Percentiles rank a stretch among this genome's conserved stretches.
Conservation (phyloP, 2,797 vertebrate genomes). For the Astyanax mexicanus region DNA sequence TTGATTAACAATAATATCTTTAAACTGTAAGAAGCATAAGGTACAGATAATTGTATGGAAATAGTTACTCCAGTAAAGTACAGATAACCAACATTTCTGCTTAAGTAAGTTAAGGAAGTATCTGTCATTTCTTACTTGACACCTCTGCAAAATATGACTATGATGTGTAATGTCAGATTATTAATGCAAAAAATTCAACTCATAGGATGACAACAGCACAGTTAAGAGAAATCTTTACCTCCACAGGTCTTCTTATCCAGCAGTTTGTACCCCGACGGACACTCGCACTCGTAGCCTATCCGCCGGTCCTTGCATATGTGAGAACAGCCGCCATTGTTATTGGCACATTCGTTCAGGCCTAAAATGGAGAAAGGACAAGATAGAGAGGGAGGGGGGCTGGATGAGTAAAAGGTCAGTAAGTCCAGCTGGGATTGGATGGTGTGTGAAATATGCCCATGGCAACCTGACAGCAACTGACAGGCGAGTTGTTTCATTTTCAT, state of each 20-base stretch:
- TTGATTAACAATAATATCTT: no score
- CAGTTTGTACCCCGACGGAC: conserved; percentile 92
- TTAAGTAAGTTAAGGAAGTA: no score
- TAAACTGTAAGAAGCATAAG: no score
- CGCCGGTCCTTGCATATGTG: conserved; percentile 93
- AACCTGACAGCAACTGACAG: conserved; percentile 39
- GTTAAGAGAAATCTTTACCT: conserved; percentile 78
- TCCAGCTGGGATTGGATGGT: conserved; percentile 27
- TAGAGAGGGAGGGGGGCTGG: background rate
- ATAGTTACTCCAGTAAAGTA: no score
- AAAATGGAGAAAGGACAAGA: conserved; percentile 33
- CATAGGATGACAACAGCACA: background rate
- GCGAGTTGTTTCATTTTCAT: conserved; percentile 27
- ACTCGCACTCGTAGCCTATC: conserved; percentile 93
- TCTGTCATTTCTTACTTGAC: no score
- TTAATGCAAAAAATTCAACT: background rate
- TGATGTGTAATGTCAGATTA: background rate
- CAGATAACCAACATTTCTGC: no score
- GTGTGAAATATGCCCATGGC: conserved; percentile 40
- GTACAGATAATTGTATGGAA: no score
- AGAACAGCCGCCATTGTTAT: conserved; percentile 95
- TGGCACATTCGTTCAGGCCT: conserved; percentile 92
- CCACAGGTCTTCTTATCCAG: conserved; percentile 97
- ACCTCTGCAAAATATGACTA: no score
- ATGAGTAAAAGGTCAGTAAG: conserved; percentile 50